These are phyloP conservation scores for Leptinotarsa haldemani DNA, from an alignment of 2,888 invertebrate genomes.

Conservation along the genomic window DNA sequence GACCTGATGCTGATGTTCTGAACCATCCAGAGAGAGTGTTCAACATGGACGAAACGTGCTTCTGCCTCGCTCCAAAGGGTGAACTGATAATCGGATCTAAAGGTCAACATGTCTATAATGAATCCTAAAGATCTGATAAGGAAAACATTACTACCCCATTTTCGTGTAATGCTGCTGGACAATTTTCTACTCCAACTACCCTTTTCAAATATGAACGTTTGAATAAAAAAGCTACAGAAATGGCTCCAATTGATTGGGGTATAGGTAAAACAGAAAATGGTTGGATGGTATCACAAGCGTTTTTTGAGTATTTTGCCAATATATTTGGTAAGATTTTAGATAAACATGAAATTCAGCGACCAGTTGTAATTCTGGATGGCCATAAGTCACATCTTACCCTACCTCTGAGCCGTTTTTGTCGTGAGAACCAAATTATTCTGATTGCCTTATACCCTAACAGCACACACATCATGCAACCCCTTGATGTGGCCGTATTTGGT, in stretches of 20 bases:
- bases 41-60: background rate
- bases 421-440: background rate
- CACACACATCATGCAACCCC: background rate
- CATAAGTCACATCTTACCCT: slow-evolving; percentile 4
- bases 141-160: background rate
- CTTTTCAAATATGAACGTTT: too few species aligned
- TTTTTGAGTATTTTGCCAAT: too few species aligned
- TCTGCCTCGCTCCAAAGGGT: too few species aligned
- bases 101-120: background rate
- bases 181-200: too few species aligned
- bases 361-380: slow-evolving; percentile 4
- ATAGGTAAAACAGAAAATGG: too few species aligned
- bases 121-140: background rate
- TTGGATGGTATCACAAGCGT: too few species aligned
- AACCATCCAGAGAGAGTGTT: background rate
- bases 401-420: background rate
- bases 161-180: background rate
- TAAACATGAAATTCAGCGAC: slow-evolving; percentile 2
- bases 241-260: too few species aligned
- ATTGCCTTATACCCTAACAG: slow-evolving; percentile 3
- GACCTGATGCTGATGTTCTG: background rate
- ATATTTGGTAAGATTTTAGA: background rate
- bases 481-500: background rate
- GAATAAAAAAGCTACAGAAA: too few species aligned
- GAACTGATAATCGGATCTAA: too few species aligned